Evolutionary conservation across 1,140 invertebrate genomes (phyloP).

Genomic region (Frieseomelitta varia): DNA sequence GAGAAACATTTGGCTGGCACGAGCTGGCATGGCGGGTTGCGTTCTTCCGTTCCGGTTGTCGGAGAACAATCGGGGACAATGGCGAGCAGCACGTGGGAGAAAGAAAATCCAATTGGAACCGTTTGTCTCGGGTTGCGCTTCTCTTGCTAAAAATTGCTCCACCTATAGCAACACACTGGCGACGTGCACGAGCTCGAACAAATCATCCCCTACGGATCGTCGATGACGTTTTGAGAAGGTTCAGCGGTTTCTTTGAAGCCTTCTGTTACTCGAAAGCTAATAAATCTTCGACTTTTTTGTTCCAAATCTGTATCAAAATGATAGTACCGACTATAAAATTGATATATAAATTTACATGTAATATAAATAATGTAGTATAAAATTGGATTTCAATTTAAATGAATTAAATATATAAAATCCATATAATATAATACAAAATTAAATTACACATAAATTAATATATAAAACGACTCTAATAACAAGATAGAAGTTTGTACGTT

Average conservation of each 20-base stretch:
- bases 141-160: slow-evolving; percentile 10
- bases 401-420: too few species aligned
- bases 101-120: slow-evolving; percentile 47
- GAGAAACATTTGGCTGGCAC: slow-evolving; percentile 68
- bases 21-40: slow-evolving; percentile 11
- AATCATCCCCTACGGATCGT: neutral
- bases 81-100: slow-evolving; percentile 36
- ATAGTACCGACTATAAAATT: neutral
- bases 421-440: too few species aligned
- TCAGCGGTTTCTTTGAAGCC: neutral
- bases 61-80: slow-evolving; percentile 51
- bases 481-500: too few species aligned
- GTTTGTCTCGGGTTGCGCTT: slow-evolving; percentile 35
- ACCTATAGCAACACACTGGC: neutral
- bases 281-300: neutral
- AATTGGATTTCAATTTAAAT: too few species aligned
- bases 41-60: slow-evolving; percentile 38
- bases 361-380: too few species aligned
- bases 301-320: neutral
- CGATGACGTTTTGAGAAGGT: neutral
- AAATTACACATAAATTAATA: too few species aligned
- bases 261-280: neutral
- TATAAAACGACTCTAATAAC: too few species aligned
- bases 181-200: neutral
- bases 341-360: too few species aligned